A percentile compares a stretch with the other conserved stretches of the same genome.
phyloP scores from a whole-genome alignment of 1,140 invertebrate species.

The Drosophila persimilis region DNA sequence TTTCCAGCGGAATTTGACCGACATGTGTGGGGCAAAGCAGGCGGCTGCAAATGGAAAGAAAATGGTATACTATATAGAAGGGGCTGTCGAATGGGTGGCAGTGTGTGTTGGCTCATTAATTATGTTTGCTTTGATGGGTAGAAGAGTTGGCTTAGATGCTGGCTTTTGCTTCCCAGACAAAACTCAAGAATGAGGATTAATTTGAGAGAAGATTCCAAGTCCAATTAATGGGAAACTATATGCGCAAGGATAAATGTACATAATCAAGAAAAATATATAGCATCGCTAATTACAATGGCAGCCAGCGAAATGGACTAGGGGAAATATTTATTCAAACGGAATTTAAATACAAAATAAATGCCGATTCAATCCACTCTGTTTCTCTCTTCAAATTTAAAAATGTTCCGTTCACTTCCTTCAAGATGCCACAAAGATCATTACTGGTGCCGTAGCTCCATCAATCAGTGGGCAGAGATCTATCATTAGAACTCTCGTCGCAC shows the following conservation, averaged over 20 bases:
- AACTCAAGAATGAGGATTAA: constrained; percentile 19
- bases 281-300: no score
- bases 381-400: neutral
- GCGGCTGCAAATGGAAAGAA: neutral
- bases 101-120: constrained; percentile 62
- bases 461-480: constrained; percentile 13
- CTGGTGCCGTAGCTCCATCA: constrained; percentile 10
- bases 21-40: constrained; percentile 18
- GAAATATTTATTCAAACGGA: no score
- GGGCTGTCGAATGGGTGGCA: no score
- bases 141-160: neutral
- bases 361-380: no score
- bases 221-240: constrained; percentile 29
- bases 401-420: no score
- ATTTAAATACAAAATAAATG: no score
- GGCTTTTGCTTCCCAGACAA: neutral
- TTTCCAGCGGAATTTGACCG: constrained; percentile 42
- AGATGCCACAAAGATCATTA: neutral
- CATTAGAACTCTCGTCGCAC: no score
- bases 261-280: neutral
- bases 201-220: constrained; percentile 13
- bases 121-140: constrained; percentile 50
- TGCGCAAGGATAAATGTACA: neutral
- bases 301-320: no score
- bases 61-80: no score